Evolutionary conservation across 2,888 invertebrate species (phyloP).

Genomic region (Synergus itoensis): DNA sequence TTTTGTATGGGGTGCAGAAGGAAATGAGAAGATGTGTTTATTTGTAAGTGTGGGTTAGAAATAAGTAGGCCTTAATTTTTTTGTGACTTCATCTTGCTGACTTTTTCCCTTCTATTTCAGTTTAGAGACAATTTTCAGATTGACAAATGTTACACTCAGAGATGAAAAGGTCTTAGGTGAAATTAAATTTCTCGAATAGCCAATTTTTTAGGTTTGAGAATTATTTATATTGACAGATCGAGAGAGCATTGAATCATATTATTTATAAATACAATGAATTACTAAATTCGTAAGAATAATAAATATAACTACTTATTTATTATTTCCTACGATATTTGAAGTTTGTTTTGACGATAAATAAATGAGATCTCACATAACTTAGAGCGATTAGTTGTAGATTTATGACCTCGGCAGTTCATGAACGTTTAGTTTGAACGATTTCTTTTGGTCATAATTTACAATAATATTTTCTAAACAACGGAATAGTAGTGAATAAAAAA

Average conservation of each 20-base stretch:
- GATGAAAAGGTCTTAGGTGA: not conserved
- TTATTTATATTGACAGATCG: not conserved
- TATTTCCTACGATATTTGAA: not conserved
- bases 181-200: not conserved
- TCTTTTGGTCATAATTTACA: not conserved
- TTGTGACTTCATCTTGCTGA: not conserved
- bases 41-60: not conserved
- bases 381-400: not conserved
- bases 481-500: too few relatives aligned
- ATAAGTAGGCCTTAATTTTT: not conserved
- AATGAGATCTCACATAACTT: not conserved
- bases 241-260: not conserved
- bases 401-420: not conserved
- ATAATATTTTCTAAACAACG: too few relatives aligned
- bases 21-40: not conserved
- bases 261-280: not conserved
- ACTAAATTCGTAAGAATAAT: not conserved
- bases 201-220: not conserved
- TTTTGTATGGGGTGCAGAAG: not conserved
- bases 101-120: not conserved
- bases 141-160: not conserved
- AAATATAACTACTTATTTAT: not conserved
- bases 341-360: not conserved
- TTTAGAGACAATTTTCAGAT: not conserved
- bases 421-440: not conserved